Evolutionary conservation across 2,888 invertebrate genomes (phyloP).

Genomic region (Mythimna impura): DNA sequence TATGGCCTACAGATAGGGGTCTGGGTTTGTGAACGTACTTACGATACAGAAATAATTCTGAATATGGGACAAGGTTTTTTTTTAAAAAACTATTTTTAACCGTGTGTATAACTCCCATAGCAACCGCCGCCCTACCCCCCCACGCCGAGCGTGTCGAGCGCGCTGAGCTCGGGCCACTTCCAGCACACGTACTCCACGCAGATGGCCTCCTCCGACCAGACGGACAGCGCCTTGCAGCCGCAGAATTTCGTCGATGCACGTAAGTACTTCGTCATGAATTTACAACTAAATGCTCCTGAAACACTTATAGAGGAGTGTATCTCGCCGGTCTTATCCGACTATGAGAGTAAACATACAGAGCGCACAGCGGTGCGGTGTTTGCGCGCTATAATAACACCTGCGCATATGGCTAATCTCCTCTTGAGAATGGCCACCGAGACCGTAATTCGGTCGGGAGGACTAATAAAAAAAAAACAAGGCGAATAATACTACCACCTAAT

Average conservation of each 20-base stretch:
- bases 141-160: constrained; percentile 84
- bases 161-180: constrained; percentile 78
- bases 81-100: neutral
- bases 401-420: neutral
- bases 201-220: constrained; percentile 75
- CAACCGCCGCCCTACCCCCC: constrained; percentile 86
- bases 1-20: too few species aligned
- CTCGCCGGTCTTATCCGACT: neutral
- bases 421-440: neutral
- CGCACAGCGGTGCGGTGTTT: neutral
- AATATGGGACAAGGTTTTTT: too few species aligned
- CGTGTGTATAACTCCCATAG: constrained; percentile 38
- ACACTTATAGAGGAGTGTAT: neutral
- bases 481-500: neutral
- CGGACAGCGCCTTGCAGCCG: constrained; percentile 75
- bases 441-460: neutral
- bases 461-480: neutral
- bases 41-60: too few species aligned
- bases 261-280: constrained; percentile 67
- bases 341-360: neutral
- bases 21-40: too few species aligned
- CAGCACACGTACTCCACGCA: constrained; percentile 80
- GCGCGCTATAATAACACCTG: too few species aligned
- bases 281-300: neutral
- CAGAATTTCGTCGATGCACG: constrained; percentile 87